Evolutionary conservation across 2,888 invertebrate genomes (phyloP), one percentile per base, ranked within the genome.

Genomic region (Diarsia brunnea): DNA sequence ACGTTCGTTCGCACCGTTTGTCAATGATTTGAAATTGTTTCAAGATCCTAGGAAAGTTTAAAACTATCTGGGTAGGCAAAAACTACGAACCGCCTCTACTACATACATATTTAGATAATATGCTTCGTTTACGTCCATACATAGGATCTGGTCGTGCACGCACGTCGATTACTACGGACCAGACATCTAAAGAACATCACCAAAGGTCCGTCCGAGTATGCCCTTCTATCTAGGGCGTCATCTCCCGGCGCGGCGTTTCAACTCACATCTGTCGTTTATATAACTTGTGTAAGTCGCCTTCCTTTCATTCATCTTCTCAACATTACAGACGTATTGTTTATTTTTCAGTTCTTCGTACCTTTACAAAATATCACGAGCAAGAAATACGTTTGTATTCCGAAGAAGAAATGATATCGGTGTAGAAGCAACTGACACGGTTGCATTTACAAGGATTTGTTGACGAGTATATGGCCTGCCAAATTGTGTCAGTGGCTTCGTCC

Each of bases 391-490:
- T 65, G 51, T 61, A 12, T 67, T 69, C 66, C 60, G 4, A 65
- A 49, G 53, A 31, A 76, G 69, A 67, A 68, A 66, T 74, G 49
- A 49, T 71, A 61, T 78, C 69, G n/a, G 53, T 73, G n/a, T 45
- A 73, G 55, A 21, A 63, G 60, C 27, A 79, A 68, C 61, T 31
- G 47, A 75, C 69, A 58, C 55, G 49, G 60, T 64, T 67, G 63
- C 27, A 47, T 70, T 81, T 70, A 61, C 64, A 63, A 47, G 60
- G 67, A 76, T 74, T 74, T 72, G 72, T 68, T 73, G 69, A 66
- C 60, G 65, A 73, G 70, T 79, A 74, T 27, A 75, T 76, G 58
- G 74, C 14, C 53, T 60, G 64, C 53, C 63, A 73, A 85, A 80
- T 68, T 67, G 72, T 79, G 72, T 79, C 64, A 69, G 67, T 73